phyloP scores from a whole-genome alignment of 2,113 vertebrate species.

The Pelmatolapia mariae region DNA sequence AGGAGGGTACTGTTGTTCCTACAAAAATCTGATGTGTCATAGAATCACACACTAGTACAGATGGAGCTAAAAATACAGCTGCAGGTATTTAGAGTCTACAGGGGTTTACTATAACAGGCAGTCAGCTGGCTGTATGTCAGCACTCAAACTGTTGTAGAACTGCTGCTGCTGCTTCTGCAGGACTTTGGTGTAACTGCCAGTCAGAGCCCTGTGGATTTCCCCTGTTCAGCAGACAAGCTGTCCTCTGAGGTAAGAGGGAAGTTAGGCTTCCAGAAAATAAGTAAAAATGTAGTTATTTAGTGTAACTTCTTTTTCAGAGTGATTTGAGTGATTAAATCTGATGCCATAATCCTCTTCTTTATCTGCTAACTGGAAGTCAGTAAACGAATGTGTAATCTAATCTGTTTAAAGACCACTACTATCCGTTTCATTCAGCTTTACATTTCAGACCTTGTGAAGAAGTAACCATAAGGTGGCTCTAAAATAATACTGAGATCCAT shows the following conservation, averaged over 20 bases:
- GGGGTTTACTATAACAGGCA: conserved; percentile 54
- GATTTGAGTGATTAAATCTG: neutral
- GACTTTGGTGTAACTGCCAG: conserved; percentile 10
- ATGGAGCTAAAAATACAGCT: conserved; percentile 62
- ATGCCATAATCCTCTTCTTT: neutral
- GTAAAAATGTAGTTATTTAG: neutral
- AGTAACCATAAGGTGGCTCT: neutral
- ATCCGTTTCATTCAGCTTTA: neutral
- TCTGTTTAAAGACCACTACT: neutral
- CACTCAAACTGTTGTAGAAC: conserved; percentile 10
- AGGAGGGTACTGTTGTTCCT: neutral
- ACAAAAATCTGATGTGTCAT: conserved; percentile 14
- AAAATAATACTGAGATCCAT: conserved; percentile 23
- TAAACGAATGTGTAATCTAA: neutral
- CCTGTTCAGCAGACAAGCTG: neutral
- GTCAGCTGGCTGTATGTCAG: conserved; percentile 53
- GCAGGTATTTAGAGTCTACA: conserved; percentile 44
- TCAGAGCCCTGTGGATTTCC: conserved; percentile 27
- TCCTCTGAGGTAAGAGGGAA: conserved; percentile 27
- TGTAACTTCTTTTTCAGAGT: neutral
- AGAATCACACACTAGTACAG: conserved; percentile 19
- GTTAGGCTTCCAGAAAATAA: neutral
- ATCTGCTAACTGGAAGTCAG: neutral
- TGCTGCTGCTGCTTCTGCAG: conserved; percentile 19
- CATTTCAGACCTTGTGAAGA: neutral